A percentile compares a stretch with the other conserved stretches of the same genome.
Evolutionary conservation across 2,888 invertebrate genomes (phyloP).

Genomic region (Hesperia comma): DNA sequence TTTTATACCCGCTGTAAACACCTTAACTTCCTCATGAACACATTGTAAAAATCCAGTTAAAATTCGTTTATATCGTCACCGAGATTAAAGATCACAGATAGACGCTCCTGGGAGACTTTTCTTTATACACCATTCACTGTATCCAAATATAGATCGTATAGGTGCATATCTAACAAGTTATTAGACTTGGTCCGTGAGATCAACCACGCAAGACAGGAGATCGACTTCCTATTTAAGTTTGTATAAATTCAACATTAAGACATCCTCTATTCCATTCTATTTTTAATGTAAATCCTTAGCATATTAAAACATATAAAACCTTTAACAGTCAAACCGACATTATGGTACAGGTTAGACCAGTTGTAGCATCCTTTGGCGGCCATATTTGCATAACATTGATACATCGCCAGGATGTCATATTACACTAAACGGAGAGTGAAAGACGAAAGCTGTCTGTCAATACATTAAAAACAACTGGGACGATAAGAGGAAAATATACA

Average conservation of each 20-base stretch:
- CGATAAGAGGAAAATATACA: slow-evolving; percentile 43
- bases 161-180: not conserved
- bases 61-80: slow-evolving; percentile 2
- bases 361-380: slow-evolving; percentile 16
- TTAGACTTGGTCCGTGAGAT: not conserved
- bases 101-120: not conserved
- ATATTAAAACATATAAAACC: slow-evolving; percentile 11
- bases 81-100: slow-evolving; percentile 9
- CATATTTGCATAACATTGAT: slow-evolving; percentile 25
- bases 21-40: not conserved
- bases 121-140: not conserved
- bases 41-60: not conserved
- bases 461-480: slow-evolving; percentile 21
- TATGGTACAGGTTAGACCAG: slow-evolving; percentile 28
- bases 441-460: slow-evolving; percentile 32
- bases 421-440: slow-evolving; percentile 10
- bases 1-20: slow-evolving; percentile 2
- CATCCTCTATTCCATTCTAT: not conserved
- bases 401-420: slow-evolving; percentile 12
- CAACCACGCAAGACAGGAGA: too few species aligned
- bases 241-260: not conserved
- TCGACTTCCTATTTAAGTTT: not conserved
- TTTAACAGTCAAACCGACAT: slow-evolving; percentile 7
- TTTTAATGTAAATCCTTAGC: not conserved
- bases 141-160: slow-evolving; percentile 1